Evolutionary conservation across 2,797 vertebrate species (phyloP), one percentile per base, ranked within the genome.

Genomic region (Micromesistius poutassou): DNA sequence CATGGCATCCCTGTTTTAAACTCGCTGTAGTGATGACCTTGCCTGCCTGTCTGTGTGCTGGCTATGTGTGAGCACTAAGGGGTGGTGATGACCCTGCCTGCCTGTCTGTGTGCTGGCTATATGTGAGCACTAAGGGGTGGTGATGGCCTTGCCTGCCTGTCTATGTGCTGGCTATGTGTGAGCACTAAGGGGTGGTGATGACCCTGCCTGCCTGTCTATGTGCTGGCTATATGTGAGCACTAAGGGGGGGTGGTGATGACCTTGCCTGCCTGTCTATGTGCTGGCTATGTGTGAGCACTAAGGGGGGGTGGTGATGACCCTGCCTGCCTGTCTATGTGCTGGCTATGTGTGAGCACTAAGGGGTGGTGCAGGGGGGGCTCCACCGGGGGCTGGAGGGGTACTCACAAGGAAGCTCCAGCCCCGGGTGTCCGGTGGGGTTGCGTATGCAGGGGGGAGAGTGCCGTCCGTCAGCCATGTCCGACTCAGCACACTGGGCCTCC

Each of bases 381-480:
- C n/a, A 70, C 66, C 30, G 30, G 66, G n/a, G 66, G 66, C 22
- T 73, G 71, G 36, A 10, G 14, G 73, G 13, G 50, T 71, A 90
- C 98, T 97, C 96, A 99, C 98, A 89, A 0, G 98, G 98, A 75
- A 99, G 90, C 90, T 98, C 98, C 87, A 99, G 92, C 16, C 97
- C 97, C 0, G 97, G 95, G 84, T 98, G 98, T 79, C 97, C 95
- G 0, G 95, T 95, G 5, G 95, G 93, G 75, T 98, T 99, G 90
- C 96, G 97, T 74, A 98, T 96, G 83, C 94, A 96, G 0, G 98
- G 98, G 3, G 98, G 98, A 28, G 98, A 99, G 85, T 99, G 97
- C 1, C 97, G 94, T 1, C 98, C 98, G 0, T 99, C 98, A 0
- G 96, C 97, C 98, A 99, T 98, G 92, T 99, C 98, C 0, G 97